Base-by-base conservation (phyloP, 2,113 vertebrate species). In the Pygoscelis adeliae region DNA sequence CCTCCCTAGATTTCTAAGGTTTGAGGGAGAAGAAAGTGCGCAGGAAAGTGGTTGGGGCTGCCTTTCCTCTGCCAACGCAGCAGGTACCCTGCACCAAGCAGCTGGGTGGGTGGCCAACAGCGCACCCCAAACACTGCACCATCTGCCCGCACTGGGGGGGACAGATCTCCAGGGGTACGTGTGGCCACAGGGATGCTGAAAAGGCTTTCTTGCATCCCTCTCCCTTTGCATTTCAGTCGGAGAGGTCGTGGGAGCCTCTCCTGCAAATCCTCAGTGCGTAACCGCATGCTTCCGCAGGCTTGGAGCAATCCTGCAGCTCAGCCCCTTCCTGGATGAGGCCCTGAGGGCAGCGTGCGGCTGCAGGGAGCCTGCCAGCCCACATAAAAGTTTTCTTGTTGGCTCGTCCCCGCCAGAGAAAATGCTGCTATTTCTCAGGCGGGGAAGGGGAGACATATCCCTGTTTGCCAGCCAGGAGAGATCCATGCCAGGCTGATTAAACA, bases 201-300 rank as follows among this genome's bases (percentile, higher is more conserved):
- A 81, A 78, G 4, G 4, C 22, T 2, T 70, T 2, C 3, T 3
- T 55, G 26, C 67, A 56, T 4, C 47, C 74, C 10, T 27, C 1
- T 65, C 23, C 50, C 38, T 63, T 50, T 42, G 62, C 15, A 5
- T 42, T 44, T 47, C 34, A 23, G 5, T 1, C 4, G 46, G 22
- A 30, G 38, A 58, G 9, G 10, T 11, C 11, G n/a, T 7, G 40
- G 52, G 72, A 73, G 11, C 40, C 72, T 38, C 23, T 83, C 47
- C 52, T 40, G 30, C 38, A 71, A 89, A 67, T 5, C 47, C 71
- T 83, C 65, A 9, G 65, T 1, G 25, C 0, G 2, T 44, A 44
- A 3, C 23, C 1, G 0, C 26, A 25, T 2, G 1, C 3, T 79
- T 18, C 5, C 1, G 3, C 66, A 4, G 0, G 2, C 70, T 42